phyloP scores from a whole-genome alignment of 2,113 vertebrate species.

The Anolis sagrei region DNA sequence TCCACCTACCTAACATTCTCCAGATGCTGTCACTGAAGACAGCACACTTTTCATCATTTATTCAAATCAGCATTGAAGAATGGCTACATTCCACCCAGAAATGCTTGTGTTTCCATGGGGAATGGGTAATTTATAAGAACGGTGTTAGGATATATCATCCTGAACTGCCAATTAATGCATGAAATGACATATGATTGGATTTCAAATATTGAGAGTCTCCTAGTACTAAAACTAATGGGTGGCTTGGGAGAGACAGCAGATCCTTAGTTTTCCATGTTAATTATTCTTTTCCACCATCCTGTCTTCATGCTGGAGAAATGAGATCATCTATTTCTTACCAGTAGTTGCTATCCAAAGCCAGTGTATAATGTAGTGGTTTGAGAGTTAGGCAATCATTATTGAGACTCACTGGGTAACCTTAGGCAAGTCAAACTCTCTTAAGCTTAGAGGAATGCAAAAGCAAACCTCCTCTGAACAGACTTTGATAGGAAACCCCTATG shows the following conservation, averaged over 20 bases:
- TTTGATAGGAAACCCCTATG: no score
- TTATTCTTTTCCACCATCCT: background rate
- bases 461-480: no score
- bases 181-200: background rate
- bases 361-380: no score
- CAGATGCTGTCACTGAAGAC: conserved; percentile 8
- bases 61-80: background rate
- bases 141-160: background rate
- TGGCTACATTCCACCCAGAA: background rate
- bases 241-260: background rate
- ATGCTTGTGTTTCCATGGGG: background rate
- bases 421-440: no score
- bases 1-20: conserved; percentile 33
- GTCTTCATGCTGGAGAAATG: background rate
- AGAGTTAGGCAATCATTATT: no score
- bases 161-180: background rate
- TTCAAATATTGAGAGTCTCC: background rate
- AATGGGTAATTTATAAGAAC: fast-evolving
- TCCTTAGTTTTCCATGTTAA: background rate
- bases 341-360: background rate
- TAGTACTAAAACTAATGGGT: background rate
- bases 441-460: no score
- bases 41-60: background rate
- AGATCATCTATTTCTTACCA: background rate
- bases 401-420: no score